A percentile compares a stretch with the other conserved stretches of the same genome.
These are phyloP conservation scores for Malurus elegans DNA, from an alignment of 2,113 vertebrate species.

Conservation along the genomic window DNA sequence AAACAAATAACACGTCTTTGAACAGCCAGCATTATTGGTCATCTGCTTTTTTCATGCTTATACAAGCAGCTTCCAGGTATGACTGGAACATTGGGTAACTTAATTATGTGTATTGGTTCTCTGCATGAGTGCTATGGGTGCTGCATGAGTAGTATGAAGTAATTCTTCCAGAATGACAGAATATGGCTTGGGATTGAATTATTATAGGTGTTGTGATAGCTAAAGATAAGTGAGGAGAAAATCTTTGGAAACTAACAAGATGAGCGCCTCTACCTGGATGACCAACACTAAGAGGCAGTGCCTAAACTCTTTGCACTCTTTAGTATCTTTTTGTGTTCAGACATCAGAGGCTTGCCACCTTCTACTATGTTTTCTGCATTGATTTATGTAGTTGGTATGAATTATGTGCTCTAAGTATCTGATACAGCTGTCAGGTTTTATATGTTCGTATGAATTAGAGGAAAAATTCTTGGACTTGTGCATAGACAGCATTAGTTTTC, in stretches of 20 bases:
- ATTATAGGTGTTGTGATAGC: not conserved
- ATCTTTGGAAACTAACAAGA: not conserved
- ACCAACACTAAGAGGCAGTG: not conserved
- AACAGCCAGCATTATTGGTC: not conserved
- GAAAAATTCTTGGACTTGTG: not conserved
- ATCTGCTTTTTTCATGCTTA: not conserved
- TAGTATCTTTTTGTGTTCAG: not conserved
- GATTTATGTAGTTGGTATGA: not conserved
- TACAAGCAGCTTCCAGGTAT: not conserved
- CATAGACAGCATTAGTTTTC: not conserved
- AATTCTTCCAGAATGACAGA: not conserved
- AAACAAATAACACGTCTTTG: not conserved
- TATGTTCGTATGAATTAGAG: not conserved
- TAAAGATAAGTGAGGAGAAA: not conserved
- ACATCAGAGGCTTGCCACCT: not conserved
- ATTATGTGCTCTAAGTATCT: not conserved
- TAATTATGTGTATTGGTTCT: not conserved
- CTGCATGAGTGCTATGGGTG: not conserved
- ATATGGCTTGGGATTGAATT: not conserved
- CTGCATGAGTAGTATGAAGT: not conserved
- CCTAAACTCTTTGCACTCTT: not conserved
- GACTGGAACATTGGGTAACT: not conserved
- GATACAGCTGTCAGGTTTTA: not conserved
- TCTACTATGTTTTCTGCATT: not conserved
- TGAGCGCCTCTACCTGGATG: not conserved